Evolutionary conservation across 2,113 vertebrate species (phyloP), one percentile per base, ranked within the genome.

Genomic region (Erythrocercus mccallii): DNA sequence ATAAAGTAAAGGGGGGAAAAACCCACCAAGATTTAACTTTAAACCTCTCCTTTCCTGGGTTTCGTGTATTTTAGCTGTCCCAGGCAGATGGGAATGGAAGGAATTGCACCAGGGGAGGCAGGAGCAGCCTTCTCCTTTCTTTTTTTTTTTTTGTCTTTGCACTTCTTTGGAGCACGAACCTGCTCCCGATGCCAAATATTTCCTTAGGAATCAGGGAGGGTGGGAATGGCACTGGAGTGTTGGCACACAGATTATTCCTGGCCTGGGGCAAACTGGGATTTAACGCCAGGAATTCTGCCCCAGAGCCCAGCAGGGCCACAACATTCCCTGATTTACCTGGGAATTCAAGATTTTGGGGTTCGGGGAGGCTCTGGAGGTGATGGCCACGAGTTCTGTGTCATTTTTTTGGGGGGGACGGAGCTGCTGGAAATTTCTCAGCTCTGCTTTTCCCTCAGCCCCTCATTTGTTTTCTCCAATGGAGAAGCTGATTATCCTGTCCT

Each of bases 141-240:
- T 47, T 81, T 92, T 81, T 28, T 66, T 69, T 47, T 81, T 73
- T 61, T 37, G 19, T 53, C 73, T 96, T 94, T 95, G 94, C 95
- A 94, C 95, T 89, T 88, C 91, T 82, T 28, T 5, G 94, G 84
- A 92, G 93, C 92, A 20, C 0, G 2, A 40, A 38, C 35, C 58
- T 88, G 94, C 94, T 96, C 90, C 91, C 14, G 2, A 94, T 82
- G 92, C 96, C 96, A 96, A 95, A 96, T 90, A 66, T 37, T 84
- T 51, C 91, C 81, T 40, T 18, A 25, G 84, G 81, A 79, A 21
- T 24, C 11, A 14, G 10, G 18, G 40, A 9, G 11, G 4, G 70
- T 30, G 81, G 89, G 6, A 8, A 1, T 6, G 86, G 83, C 31
- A 3, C 50, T 2, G 64, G 14, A 21, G 33, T 8, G 2, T 35